Base-by-base conservation (phyloP, 2,113 vertebrate species). In the Turnix velox region DNA sequence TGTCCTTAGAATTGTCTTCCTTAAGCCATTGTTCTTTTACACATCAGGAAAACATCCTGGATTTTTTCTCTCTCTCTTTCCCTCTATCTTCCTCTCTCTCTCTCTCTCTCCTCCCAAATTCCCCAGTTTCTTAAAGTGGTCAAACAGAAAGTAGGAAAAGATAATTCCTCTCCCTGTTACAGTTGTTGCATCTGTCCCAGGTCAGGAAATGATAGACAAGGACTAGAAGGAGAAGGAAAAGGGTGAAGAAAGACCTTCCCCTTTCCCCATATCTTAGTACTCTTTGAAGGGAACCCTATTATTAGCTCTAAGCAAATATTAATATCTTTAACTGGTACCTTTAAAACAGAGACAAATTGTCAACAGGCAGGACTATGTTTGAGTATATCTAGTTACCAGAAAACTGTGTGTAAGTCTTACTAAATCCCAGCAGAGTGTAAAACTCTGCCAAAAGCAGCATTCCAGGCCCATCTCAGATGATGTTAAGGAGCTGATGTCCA, bases 381-480 rank as follows among this genome's bases (percentile, higher is more conserved):
- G 20, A 62, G 54, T 91, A 91, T 61, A 88, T 92, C 66, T 54
- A 68, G 42, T 62, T 77, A 18, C 24, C 63, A 81, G 81, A 74
- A 82, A 79, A 43, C 20, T 79, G 23, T 13, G 13, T 49, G 35
- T 46, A 79, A 76, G 59, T 84, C 92, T 98, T 96, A 96, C 97
- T 54, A 79, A 92, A 92, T 96, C 97, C 94, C 97, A 97, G 93
- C 94, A 97, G 95, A 95, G 69, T 77, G 95, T 97, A 96, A 93
- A 95, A 79, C 57, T 66, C 93, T 96, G 96, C 96, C 96, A 92
- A 88, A 95, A 94, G 85, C 91, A 96, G 94, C 95, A 96, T 97
- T 98, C 95, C 94, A 90, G 97, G 97, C 95, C 97, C 90, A 96
- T 97, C 97, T 98, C 95, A 94, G 49, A 63, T 84, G 49, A 67